These are phyloP conservation scores for Neosilurus mollespiculum DNA, from an alignment of 2,797 vertebrate species.

Conservation along the genomic window DNA sequence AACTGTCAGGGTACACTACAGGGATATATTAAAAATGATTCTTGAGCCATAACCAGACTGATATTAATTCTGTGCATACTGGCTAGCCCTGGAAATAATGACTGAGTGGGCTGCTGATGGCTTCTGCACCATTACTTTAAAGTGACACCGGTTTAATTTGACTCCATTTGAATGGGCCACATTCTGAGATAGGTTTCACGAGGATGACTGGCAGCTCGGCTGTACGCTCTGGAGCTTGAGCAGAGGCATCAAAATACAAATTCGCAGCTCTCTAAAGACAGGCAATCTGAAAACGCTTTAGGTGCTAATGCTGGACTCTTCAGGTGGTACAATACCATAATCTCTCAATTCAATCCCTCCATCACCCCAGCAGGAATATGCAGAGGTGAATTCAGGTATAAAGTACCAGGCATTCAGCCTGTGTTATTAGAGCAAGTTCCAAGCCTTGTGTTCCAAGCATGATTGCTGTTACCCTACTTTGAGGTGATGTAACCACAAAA, in stretches of 20 bases:
- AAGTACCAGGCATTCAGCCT: slow-evolving; percentile 29
- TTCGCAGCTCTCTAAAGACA: slow-evolving; percentile 49
- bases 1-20: slow-evolving; percentile 16
- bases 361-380: slow-evolving; percentile 39
- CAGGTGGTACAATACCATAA: slow-evolving; percentile 43
- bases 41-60: slow-evolving; percentile 31
- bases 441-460: slow-evolving; percentile 8
- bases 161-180: slow-evolving; percentile 54
- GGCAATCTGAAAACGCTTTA: slow-evolving; percentile 53
- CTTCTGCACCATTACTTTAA: slow-evolving; percentile 59
- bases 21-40: slow-evolving; percentile 36
- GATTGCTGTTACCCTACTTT: slow-evolving; percentile 18
- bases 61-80: slow-evolving; percentile 27
- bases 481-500: slow-evolving; percentile 36
- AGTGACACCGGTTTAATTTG: slow-evolving; percentile 67
- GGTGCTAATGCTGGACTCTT: slow-evolving; percentile 46
- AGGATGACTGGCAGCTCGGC: slow-evolving; percentile 44
- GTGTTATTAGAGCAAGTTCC: slow-evolving; percentile 40
- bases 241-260: slow-evolving; percentile 44
- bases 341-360: slow-evolving; percentile 43
- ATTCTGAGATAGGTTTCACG: neutral
- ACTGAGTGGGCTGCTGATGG: slow-evolving; percentile 54
- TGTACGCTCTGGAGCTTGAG: neutral
- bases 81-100: slow-evolving; percentile 16
- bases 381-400: slow-evolving; percentile 49